These are phyloP conservation scores for Naja naja DNA, from an alignment of 2,113 vertebrate genomes.

Conservation along the genomic window DNA sequence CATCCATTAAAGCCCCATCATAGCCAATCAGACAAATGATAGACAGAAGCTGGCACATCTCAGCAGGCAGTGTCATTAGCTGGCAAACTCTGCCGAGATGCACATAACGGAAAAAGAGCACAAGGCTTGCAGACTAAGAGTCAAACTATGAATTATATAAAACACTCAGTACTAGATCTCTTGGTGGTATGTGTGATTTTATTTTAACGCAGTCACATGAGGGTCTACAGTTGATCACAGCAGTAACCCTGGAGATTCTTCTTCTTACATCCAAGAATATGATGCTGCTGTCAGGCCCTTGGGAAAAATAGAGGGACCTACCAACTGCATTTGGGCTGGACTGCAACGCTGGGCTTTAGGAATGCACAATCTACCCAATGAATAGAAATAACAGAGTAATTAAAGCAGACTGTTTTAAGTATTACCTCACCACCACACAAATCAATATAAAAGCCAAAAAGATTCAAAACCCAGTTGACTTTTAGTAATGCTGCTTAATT, in stretches of 20 bases:
- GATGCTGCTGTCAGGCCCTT: not conserved
- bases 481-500: not conserved
- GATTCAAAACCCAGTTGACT: not conserved
- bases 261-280: not conserved
- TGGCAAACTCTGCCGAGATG: not conserved
- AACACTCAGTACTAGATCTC: not conserved
- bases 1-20: not conserved
- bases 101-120: rapidly evolving
- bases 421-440: not conserved
- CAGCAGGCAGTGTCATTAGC: not conserved
- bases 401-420: not conserved
- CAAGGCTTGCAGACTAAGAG: not conserved
- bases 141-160: not conserved
- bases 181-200: not conserved
- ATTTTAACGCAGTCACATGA: not conserved
- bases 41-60: slow-evolving; percentile 1
- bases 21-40: slow-evolving; percentile 7
- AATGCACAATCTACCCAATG: not conserved
- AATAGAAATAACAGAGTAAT: not conserved
- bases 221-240: too few species aligned
- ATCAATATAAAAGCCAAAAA: not conserved
- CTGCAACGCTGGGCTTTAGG: not conserved
- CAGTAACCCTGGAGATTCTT: not conserved
- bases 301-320: not conserved
- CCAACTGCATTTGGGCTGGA: not conserved